Conservation (phyloP, 2,113 vertebrate genomes). For the Saimiri boliviensis region DNA sequence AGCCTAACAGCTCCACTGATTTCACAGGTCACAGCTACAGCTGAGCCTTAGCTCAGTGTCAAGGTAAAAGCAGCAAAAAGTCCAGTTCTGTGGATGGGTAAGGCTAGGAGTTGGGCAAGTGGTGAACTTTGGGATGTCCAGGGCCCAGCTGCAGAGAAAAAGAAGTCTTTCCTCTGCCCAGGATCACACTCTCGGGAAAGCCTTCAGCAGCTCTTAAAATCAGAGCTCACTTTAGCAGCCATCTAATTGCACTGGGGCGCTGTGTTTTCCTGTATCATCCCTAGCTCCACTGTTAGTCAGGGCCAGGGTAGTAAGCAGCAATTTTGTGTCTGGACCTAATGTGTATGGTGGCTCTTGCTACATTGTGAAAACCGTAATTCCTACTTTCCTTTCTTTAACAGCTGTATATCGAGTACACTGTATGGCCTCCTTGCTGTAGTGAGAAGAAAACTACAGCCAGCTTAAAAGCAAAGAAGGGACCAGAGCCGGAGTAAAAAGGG, state of each 20-base stretch:
- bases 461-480: neutral
- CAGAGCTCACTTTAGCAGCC: neutral
- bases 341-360: neutral
- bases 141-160: neutral
- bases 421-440: neutral
- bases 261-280: neutral
- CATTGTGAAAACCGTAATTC: neutral
- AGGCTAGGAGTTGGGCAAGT: neutral
- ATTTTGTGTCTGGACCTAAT: neutral
- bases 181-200: neutral
- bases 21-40: neutral
- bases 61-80: neutral
- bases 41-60: neutral
- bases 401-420: neutral
- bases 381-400: neutral
- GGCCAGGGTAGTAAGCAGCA: neutral
- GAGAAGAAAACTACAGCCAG: neutral
- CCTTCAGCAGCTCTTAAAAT: neutral
- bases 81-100: neutral
- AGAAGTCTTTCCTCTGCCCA: neutral
- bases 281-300: neutral
- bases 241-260: neutral
- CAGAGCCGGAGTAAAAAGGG: neutral
- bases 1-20: neutral
- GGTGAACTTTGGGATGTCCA: neutral